These are phyloP conservation scores for Drosophila paramelanica DNA, from an alignment of 2,888 invertebrate genomes.

Conservation along the genomic window DNA sequence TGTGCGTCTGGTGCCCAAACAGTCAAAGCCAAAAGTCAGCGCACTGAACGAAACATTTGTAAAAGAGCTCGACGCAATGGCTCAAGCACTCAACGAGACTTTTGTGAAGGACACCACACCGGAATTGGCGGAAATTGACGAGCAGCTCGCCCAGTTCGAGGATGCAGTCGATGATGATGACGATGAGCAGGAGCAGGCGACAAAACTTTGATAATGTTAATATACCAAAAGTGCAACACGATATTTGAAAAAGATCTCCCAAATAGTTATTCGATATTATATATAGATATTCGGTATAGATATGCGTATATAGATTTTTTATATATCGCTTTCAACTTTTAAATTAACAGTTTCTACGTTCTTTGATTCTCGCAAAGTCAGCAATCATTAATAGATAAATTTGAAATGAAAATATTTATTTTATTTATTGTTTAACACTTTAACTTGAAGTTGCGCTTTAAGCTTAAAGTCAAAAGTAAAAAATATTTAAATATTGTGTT, in stretches of 20 bases:
- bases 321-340: no score
- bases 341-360: no score
- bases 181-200: conserved; percentile 45
- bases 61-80: conserved; percentile 65
- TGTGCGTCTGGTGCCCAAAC: conserved; percentile 90
- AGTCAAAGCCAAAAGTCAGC: conserved; percentile 47
- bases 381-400: no score
- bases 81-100: conserved; percentile 66
- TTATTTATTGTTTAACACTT: no score
- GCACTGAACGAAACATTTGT: conserved; percentile 66
- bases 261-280: no score
- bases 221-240: conserved; percentile 14
- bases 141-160: conserved; percentile 58
- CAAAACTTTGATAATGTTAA: conserved; percentile 67
- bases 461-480: no score
- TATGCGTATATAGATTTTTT: no score
- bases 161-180: conserved; percentile 32
- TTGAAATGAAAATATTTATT: no score
- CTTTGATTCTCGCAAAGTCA: no score
- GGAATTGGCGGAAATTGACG: conserved; percentile 60
- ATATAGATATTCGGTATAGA: no score
- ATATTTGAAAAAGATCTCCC: background rate
- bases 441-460: no score
- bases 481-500: no score
- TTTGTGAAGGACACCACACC: conserved; percentile 63